A percentile compares a stretch with the other conserved stretches of the same genome.
Evolutionary conservation across 2,113 vertebrate genomes (phyloP).

Genomic region (Phainopepla nitens): DNA sequence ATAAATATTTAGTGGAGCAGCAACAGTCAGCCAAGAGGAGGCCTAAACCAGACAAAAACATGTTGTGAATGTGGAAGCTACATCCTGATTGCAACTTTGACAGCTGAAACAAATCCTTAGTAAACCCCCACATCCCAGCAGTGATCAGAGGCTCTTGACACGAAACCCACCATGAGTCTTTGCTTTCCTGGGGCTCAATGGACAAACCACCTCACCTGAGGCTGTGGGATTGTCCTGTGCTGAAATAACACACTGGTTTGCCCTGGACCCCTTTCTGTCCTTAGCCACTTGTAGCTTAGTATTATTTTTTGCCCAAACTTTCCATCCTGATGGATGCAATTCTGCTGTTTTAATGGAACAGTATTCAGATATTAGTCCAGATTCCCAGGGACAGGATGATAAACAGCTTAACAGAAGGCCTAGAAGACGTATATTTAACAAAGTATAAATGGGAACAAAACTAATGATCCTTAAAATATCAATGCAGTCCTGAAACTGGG

Average conservation of each 20-base stretch:
- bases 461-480: not conserved
- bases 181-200: not conserved
- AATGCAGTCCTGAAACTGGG: not conserved
- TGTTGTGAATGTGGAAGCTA: not conserved
- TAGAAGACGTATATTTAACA: not conserved
- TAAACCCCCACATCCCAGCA: not conserved
- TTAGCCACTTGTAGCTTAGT: not conserved
- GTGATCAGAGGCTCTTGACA: not conserved
- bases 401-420: not conserved
- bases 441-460: not conserved
- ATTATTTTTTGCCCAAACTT: not conserved
- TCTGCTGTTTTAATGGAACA: not conserved
- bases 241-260: not conserved
- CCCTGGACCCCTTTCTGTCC: not conserved
- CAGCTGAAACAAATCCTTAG: not conserved
- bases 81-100: accelerated
- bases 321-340: not conserved
- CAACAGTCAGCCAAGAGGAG: not conserved
- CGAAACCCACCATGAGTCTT: accelerated
- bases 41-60: not conserved
- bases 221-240: not conserved
- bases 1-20: not conserved
- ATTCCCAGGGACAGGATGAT: not conserved
- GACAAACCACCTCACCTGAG: not conserved
- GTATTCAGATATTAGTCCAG: not conserved